A percentile compares a stretch with the other conserved stretches of the same genome.
These are phyloP conservation scores for Varanus komodoensis DNA, from an alignment of 2,113 vertebrate genomes.

Conservation along the genomic window DNA sequence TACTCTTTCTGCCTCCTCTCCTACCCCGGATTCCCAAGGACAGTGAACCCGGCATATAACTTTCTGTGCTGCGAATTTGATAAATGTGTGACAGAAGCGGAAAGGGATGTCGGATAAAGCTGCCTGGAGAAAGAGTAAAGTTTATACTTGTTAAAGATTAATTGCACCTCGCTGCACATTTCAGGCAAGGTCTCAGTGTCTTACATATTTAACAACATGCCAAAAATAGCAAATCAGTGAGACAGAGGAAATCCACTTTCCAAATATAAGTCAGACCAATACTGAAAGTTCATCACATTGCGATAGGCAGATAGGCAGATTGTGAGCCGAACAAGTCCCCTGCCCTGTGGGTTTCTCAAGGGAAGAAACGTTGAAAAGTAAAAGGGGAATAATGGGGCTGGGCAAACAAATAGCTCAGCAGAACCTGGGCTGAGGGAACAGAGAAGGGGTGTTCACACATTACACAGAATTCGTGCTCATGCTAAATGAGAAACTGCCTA, in stretches of 20 bases:
- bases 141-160: not conserved
- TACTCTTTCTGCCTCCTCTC: not conserved
- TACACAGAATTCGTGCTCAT: not conserved
- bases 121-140: not conserved
- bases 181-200: not conserved
- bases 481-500: not conserved
- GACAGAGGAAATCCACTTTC: conserved; percentile 42
- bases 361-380: not conserved
- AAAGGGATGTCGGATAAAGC: conserved; percentile 22
- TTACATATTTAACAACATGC: conserved; percentile 28
- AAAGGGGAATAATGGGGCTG: not conserved
- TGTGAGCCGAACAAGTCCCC: not conserved
- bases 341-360: not conserved
- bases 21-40: rapidly evolving
- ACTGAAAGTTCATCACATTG: not conserved
- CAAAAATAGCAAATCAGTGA: conserved; percentile 53
- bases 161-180: not conserved
- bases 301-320: no score
- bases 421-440: not conserved
- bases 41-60: conserved; percentile 50
- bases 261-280: conserved; percentile 43
- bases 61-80: conserved; percentile 28
- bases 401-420: not conserved
- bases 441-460: not conserved
- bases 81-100: conserved; percentile 2